phyloP scores from a whole-genome alignment of 1,140 invertebrate species.

The Thaumatotibia leucotreta region DNA sequence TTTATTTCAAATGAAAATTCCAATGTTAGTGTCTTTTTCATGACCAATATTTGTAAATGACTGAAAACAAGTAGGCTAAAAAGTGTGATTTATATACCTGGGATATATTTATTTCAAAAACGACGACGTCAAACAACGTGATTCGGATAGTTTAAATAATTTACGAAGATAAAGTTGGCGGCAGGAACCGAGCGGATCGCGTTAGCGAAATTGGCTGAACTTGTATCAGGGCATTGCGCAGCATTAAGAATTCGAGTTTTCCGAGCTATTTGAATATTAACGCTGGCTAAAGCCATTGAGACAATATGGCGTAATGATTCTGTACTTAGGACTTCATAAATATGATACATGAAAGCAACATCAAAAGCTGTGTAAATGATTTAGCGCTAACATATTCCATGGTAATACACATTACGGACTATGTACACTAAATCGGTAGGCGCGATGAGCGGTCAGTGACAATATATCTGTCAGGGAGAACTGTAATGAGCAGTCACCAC shows the following conservation, averaged over 20 bases:
- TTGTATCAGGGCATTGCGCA: background rate
- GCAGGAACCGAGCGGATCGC: background rate
- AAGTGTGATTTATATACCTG: background rate
- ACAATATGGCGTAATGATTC: background rate
- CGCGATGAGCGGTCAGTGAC: slow-evolving; percentile 15
- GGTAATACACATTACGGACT: background rate
- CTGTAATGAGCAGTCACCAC: slow-evolving; percentile 35
- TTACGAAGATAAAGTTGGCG: slow-evolving; percentile 10
- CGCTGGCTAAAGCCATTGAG: background rate
- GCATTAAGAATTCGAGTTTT: slow-evolving; percentile 2
- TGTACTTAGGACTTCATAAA: slow-evolving; percentile 19
- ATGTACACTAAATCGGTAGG: background rate
- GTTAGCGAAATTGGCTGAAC: slow-evolving; percentile 1
- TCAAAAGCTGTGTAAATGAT: slow-evolving; percentile 36
- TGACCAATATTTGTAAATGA: background rate
- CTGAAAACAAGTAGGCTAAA: background rate
- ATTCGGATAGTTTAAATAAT: slow-evolving; percentile 3
- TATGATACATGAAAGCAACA: slow-evolving; percentile 26
- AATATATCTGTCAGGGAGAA: slow-evolving; percentile 37
- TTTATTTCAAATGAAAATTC: background rate
- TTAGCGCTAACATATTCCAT: slow-evolving; percentile 19
- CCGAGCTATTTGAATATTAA: background rate
- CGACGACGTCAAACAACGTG: no score
- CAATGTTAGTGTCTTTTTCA: background rate
- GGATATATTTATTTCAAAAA: background rate